Evolutionary conservation across 2,888 invertebrate species (phyloP), one percentile per base, ranked within the genome.

Genomic region (Leptinotarsa haldemani): DNA sequence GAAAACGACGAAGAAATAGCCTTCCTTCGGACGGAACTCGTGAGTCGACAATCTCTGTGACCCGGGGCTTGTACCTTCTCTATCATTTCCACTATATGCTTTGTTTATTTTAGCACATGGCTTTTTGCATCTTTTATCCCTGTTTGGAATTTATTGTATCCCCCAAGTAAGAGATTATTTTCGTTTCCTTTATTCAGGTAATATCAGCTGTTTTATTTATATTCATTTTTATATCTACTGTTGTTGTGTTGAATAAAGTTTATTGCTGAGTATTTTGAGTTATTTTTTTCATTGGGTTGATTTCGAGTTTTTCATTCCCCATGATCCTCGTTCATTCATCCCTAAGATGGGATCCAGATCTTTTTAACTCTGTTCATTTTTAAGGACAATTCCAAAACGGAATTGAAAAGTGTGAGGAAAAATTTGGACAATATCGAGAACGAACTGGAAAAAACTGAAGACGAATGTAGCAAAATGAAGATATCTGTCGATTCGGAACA

Each of bases 401-500:
- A 87, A 82, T 82, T 86, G 16, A 86, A 87, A 78, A 85, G 84
- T 7, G 86, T 86, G 4, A 83, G 83, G 69, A 88, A 87, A 79
- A 87, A 87, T 80, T 79, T 87, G 71, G 87, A 87, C 74, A 87
- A 86, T 73, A 83, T 85, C 3, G 87, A 87, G 85, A 87, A 82
- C 68, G 89, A 89, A 76, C 86, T 90, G 73, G 89, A 89, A 82
- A 88, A 87, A 69, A 83, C 89, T 68, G 88, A 86, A 56, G 90
- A 89, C 74, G 89, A 90, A 81, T 89, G 90, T 80, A 86, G 86
- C 74, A 89, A 89, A 74, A 82, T 91, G 67, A 82, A 84, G 13
- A 86, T 89, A 65, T 88, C 89, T 0, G 83, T 91, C 20, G 90
- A 91, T 76, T 89, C 89, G 30, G 91, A 91, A 82, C 87, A 91